These are phyloP conservation scores for Rhinopomastus cyanomelas DNA, from an alignment of 2,113 vertebrate species.

Conservation along the genomic window DNA sequence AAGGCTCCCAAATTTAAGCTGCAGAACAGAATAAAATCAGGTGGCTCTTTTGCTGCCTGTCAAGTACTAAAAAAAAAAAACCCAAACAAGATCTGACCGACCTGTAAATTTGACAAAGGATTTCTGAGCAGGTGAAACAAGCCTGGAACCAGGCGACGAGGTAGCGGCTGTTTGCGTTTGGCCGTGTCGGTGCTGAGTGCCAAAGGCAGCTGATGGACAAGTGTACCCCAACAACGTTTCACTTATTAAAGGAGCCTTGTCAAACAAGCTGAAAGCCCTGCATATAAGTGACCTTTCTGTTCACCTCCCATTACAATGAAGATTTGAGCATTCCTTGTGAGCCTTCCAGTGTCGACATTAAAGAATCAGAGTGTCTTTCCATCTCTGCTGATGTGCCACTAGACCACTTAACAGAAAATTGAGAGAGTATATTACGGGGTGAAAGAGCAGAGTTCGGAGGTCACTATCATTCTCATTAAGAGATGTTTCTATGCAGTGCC, in stretches of 20 bases:
- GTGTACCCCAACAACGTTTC: conserved; percentile 42
- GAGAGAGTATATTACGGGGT: conserved; percentile 73
- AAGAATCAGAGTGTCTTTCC: conserved; percentile 64
- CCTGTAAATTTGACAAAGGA: not conserved
- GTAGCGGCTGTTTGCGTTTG: conserved; percentile 44
- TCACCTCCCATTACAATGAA: conserved; percentile 68
- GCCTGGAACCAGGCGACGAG: not conserved
- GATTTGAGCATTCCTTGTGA: conserved; percentile 56
- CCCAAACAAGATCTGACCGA: not conserved
- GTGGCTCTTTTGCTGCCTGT: not conserved
- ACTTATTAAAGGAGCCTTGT: conserved; percentile 64
- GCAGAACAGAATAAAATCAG: conserved; percentile 12
- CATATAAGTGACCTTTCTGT: conserved; percentile 60
- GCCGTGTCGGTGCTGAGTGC: not conserved
- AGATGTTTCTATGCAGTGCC: conserved; percentile 71
- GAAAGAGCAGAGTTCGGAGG: conserved; percentile 73
- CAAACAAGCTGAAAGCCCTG: conserved; percentile 63
- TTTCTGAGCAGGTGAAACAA: not conserved
- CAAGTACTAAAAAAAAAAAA: not conserved
- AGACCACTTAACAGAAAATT: conserved; percentile 75
- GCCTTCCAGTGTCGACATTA: conserved; percentile 61
- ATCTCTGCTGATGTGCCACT: conserved; percentile 64
- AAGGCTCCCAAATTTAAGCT: not conserved
- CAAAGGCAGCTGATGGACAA: conserved; percentile 55
- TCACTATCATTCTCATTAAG: conserved; percentile 77